These are phyloP conservation scores for Ecliptopera silaceata DNA, from an alignment of 2,888 invertebrate genomes.

Conservation along the genomic window DNA sequence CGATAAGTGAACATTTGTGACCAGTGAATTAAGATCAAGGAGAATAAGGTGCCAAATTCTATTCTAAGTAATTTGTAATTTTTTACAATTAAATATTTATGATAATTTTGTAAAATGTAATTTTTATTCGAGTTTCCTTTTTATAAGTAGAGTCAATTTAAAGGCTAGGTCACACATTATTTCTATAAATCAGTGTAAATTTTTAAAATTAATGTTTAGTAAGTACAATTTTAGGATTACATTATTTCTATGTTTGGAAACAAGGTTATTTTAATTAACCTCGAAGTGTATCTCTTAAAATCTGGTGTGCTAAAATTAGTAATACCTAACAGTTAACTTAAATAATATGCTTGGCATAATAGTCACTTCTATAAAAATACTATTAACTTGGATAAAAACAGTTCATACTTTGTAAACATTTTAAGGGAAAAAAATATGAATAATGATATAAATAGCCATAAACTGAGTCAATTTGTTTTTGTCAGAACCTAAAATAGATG, in stretches of 20 bases:
- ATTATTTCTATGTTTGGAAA: too few species aligned
- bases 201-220: too few species aligned
- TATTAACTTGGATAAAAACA: not conserved
- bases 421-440: not conserved
- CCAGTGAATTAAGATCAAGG: constrained; percentile 3
- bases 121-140: not conserved
- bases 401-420: not conserved
- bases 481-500: too few species aligned
- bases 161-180: too few species aligned
- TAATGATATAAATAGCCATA: not conserved
- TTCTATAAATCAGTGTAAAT: too few species aligned
- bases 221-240: too few species aligned
- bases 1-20: constrained; percentile 59
- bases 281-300: too few species aligned
- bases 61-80: constrained; percentile 4
- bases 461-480: not conserved
- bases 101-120: not conserved
- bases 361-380: not conserved
- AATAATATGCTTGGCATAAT: too few species aligned
- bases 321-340: too few species aligned
- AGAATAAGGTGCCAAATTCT: constrained; percentile 23
- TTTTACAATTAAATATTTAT: not conserved
- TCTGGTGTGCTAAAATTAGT: too few species aligned
- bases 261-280: too few species aligned
- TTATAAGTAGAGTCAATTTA: too few species aligned